Evolutionary conservation across 2,113 vertebrate genomes (phyloP), one percentile per base, ranked within the genome.

Genomic region (Sapajus apella): DNA sequence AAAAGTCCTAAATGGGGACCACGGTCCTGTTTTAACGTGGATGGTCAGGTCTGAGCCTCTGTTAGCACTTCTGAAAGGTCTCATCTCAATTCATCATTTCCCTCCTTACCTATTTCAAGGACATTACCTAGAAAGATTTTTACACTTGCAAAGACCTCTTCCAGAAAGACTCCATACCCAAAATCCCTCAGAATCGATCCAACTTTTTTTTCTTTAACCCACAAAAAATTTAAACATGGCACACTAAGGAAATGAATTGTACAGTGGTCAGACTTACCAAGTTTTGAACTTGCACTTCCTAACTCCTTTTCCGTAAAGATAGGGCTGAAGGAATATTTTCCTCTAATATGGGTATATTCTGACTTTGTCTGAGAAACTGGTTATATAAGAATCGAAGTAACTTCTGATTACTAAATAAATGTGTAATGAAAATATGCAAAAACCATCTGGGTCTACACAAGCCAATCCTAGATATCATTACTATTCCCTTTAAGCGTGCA

Each of bases 351-450:
- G 27, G 25, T 55, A 75, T 52, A 72, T 91, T 91, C 23, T 64
- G 52, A 64, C 83, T 90, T 88, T 73, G 43, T 75, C 56, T 95
- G 25, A 72, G 72, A 45, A 83, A 87, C 25, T 79, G 35, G 79
- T 84, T 76, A 64, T 43, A n/a, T 86, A 92, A 55, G 68, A 96
- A 77, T 83, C 72, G 81, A 80, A 95, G 80, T 95, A 88, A 81
- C 66, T 88, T 90, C 32, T 77, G 85, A 86, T 85, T 77, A 95
- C 77, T 37, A 85, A 94, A 86, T 89, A 85, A 87, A 76, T 61
- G 45, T n/a, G 23, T 64, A 91, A 95, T 93, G 52, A 85, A 91
- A 95, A 73, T 84, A 94, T 8, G 91, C 81, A 81, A 80, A 90
- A 90, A 14, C 14, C 88, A 91, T 37, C 50, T 50, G 21, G n/a